These are phyloP conservation scores for Nothocercus nigrocapillus DNA, from an alignment of 2,113 vertebrate genomes.

Conservation along the genomic window DNA sequence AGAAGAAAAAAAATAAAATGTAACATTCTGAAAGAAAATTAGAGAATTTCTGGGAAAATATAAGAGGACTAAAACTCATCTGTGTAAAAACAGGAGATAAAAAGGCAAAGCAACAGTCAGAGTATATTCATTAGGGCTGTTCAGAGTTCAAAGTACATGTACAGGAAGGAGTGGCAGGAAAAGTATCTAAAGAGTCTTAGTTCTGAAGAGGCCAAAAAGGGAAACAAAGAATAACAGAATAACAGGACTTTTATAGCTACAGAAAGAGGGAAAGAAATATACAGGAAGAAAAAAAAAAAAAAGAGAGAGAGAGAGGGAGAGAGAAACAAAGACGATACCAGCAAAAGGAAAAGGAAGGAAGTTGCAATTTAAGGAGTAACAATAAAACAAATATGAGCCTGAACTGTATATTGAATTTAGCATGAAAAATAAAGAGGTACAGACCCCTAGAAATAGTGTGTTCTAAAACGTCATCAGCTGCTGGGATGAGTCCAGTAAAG, in stretches of 20 bases:
- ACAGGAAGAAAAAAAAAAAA: not conserved
- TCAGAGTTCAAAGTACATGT: slow-evolving; percentile 28
- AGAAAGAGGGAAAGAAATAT: not conserved
- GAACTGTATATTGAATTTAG: not conserved
- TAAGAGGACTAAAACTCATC: not conserved
- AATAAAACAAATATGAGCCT: not conserved
- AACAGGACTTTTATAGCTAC: not conserved
- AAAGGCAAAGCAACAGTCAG: not conserved
- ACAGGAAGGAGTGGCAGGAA: slow-evolving; percentile 48
- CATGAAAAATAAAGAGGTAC: not conserved
- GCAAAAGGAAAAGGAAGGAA: not conserved
- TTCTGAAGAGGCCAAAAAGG: not conserved
- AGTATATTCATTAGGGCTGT: slow-evolving; percentile 7
- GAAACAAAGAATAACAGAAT: slow-evolving; percentile 12
- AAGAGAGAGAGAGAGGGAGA: not conserved
- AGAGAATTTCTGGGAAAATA: not conserved
- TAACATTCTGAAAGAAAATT: not conserved
- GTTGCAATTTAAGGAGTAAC: not conserved
- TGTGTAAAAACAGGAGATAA: not conserved
- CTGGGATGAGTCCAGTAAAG: not conserved
- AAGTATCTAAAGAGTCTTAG: slow-evolving; percentile 21
- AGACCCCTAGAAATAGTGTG: not conserved
- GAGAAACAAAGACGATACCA: not conserved
- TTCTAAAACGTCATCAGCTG: not conserved
- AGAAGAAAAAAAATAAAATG: not conserved